Evolutionary conservation across 2,888 invertebrate species (phyloP).

Genomic region (Lutraria lutraria): DNA sequence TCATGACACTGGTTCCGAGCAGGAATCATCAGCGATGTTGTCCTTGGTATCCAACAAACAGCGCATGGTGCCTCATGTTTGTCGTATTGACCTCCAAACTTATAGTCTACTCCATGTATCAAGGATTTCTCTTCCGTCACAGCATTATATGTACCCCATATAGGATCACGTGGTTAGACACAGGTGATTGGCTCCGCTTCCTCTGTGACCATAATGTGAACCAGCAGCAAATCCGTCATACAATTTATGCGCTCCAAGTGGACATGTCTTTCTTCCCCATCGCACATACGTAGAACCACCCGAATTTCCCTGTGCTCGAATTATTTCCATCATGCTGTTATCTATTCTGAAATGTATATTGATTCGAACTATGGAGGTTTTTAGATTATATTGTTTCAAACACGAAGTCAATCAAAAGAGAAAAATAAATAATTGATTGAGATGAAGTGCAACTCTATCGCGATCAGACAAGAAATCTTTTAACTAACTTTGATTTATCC

Average conservation of each 20-base stretch:
- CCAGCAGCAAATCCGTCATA: not conserved
- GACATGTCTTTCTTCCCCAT: not conserved
- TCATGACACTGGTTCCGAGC: conserved; percentile 13
- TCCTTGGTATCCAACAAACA: conserved; percentile 11
- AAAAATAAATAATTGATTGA: no score
- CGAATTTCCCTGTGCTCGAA: not conserved
- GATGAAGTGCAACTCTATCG: no score
- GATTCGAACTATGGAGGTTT: no score
- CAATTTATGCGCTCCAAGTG: not conserved
- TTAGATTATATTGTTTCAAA: no score
- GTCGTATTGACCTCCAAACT: not conserved
- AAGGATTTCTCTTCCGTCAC: not conserved
- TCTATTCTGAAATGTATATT: not conserved
- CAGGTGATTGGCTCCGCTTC: not conserved
- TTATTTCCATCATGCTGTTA: not conserved
- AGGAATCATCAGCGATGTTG: conserved; percentile 14
- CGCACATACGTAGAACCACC: not conserved
- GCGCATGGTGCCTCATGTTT: conserved; percentile 13
- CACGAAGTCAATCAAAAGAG: no score
- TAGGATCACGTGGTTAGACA: not conserved
- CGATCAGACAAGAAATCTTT: no score
- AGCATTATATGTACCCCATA: not conserved
- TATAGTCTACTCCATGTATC: not conserved
- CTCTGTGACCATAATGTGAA: not conserved
- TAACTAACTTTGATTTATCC: no score